Conservation (phyloP, 2,888 invertebrate genomes). For the Himalopsyche tibetana region DNA sequence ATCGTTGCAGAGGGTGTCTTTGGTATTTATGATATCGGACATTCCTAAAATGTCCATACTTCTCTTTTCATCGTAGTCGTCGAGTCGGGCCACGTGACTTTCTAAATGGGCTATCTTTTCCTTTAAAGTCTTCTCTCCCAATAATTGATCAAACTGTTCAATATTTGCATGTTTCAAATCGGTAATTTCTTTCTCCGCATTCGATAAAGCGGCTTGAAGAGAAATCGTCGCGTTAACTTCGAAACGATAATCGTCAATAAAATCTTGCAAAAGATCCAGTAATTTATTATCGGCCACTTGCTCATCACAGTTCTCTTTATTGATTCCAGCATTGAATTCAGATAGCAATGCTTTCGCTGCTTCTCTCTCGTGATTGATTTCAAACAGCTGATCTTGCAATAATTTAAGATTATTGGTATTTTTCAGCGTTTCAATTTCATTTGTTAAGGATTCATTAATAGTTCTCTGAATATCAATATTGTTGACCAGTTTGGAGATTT, state of each 20-base stretch:
- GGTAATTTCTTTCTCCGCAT: slow-evolving; percentile 34
- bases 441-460: not conserved
- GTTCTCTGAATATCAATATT: not conserved
- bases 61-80: slow-evolving; percentile 41
- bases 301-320: slow-evolving; percentile 27
- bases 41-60: slow-evolving; percentile 43
- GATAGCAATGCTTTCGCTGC: not conserved
- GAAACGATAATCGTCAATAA: not conserved
- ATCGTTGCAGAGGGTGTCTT: slow-evolving; percentile 29
- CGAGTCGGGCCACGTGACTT: not conserved
- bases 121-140: slow-evolving; percentile 8
- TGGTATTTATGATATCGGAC: slow-evolving; percentile 49
- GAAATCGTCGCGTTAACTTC: not conserved
- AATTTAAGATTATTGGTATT: not conserved
- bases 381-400: not conserved
- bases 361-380: not conserved
- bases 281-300: not conserved
- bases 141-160: slow-evolving; percentile 17
- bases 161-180: slow-evolving; percentile 28
- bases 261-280: not conserved
- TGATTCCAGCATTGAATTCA: slow-evolving; percentile 12
- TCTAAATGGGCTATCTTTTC: slow-evolving; percentile 38
- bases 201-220: not conserved
- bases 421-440: not conserved
- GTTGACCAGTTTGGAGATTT: not conserved